Conservation (phyloP, 2,113 vertebrate genomes). For the Boulengerochromis microlepis region DNA sequence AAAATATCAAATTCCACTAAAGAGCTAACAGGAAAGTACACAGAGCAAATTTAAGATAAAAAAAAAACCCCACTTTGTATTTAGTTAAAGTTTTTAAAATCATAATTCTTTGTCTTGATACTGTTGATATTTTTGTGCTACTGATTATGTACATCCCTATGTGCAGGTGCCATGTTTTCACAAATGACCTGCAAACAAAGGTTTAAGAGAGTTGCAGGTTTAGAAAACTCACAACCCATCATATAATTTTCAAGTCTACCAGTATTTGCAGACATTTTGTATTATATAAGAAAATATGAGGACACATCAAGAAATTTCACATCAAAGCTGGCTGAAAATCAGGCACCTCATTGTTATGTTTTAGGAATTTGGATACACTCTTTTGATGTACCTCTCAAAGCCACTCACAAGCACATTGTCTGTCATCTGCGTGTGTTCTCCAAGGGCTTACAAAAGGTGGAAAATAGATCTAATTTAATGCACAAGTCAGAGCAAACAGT, state of each 20-base stretch:
- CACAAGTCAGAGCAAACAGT: slow-evolving; percentile 27
- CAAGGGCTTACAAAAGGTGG: slow-evolving; percentile 10
- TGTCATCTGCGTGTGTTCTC: slow-evolving; percentile 25
- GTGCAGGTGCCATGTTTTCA: background rate
- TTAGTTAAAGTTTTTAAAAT: background rate
- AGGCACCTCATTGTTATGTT: slow-evolving; percentile 50
- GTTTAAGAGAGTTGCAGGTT: background rate
- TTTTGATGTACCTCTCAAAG: slow-evolving; percentile 74
- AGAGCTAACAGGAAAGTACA: background rate
- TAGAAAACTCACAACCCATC: slow-evolving; percentile 7
- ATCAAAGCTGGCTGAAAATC: slow-evolving; percentile 65
- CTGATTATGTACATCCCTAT: background rate
- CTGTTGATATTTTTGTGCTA: background rate
- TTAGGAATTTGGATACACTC: slow-evolving; percentile 52
- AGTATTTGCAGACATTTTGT: slow-evolving; percentile 28
- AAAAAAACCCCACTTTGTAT: accelerated
- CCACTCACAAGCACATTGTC: slow-evolving; percentile 32
- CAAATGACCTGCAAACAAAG: background rate
- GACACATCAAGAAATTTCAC: slow-evolving; percentile 48
- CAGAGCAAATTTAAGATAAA: background rate
- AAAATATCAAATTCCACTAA: background rate
- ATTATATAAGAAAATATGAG: slow-evolving; percentile 39
- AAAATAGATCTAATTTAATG: slow-evolving; percentile 47
- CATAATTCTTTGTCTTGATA: background rate
- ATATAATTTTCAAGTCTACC: background rate